phyloP scores from a whole-genome alignment of 2,888 invertebrate species.

The Catocala sponsa region DNA sequence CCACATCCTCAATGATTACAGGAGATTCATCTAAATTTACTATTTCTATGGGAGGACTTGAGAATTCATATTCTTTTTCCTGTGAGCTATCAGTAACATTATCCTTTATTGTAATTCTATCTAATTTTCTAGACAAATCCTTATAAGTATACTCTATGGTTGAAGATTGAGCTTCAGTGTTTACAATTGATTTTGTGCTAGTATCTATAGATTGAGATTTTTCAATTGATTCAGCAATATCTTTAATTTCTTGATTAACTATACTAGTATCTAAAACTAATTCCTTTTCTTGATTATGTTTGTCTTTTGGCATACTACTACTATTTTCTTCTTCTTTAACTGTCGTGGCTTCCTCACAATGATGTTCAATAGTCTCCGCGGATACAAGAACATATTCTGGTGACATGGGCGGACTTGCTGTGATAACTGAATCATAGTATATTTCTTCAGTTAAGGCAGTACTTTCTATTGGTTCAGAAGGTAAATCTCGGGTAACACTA shows the following conservation, averaged over 20 bases:
- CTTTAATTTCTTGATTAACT: conserved; percentile 12
- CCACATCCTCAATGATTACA: conserved; percentile 24
- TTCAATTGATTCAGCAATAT: conserved; percentile 7
- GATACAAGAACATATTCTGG: not conserved
- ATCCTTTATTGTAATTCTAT: conserved; percentile 50
- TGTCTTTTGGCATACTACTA: conserved; percentile 16
- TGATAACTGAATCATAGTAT: not conserved
- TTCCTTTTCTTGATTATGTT: conserved; percentile 27
- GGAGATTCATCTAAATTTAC: conserved; percentile 14
- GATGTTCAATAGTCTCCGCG: not conserved
- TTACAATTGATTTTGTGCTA: not conserved
- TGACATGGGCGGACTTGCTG: not conserved
- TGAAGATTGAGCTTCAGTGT: conserved; percentile 2
- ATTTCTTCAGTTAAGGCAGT: conserved; percentile 25
- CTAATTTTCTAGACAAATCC: conserved; percentile 55
- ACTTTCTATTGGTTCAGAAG: conserved; percentile 17
- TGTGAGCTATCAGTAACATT: conserved; percentile 31
- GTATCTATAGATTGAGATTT: not conserved
- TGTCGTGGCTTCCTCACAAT: conserved; percentile 9
- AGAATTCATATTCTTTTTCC: conserved; percentile 45
- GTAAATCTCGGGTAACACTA: conserved; percentile 17
- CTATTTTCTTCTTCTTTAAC: too few relatives aligned
- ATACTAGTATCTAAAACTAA: conserved; percentile 10
- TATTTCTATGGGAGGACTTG: conserved; percentile 32
- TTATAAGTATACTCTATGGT: conserved; percentile 44